Base-by-base conservation (phyloP, 2,888 invertebrate species). In the Quadroppia sp. region DNA sequence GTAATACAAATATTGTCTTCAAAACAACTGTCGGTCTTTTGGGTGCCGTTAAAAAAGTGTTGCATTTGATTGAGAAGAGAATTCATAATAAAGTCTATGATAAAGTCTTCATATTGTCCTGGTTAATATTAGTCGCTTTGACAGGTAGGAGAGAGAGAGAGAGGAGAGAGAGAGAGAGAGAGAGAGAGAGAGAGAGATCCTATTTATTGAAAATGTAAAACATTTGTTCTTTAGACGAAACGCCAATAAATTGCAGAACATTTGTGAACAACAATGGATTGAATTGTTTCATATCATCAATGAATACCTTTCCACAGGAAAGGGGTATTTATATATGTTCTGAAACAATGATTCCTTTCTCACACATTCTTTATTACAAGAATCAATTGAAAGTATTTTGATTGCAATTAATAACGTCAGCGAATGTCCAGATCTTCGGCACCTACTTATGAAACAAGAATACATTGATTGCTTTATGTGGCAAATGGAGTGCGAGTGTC, bases 61-160 rank as follows among this genome's bases (percentile, higher is more conserved):
- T 97, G 80, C 87, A 88, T 79, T 86, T 97, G 79, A 95, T 98
- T 76, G 87, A 88, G 73, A 89, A 91, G 80, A 88, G 94, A 71
- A 85, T 94, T 75, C 87, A 88, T 75, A 86, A 88, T 48, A 87
- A 87, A 74, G 84, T 90, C 53, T 95, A 94, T 81, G 97, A 98
- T 82, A 97, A 98, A 82, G 93, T 97, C 23, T 87, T 98, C 84
- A 96, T 97, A 84, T 94, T 95, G 20, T 94, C 96, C 3, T 98
- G 98, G 98, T 95, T 95, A 75, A 95, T 95, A n/a, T 91, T 98
- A 91, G 98, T 97, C 97, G 98, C 97, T 84, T 83, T 85, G 30
- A 85, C 85, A 20, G 74, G 74, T 76, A 71, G n/a, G n/a, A n/a
- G n/a, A n/a, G n/a, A n/a, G n/a, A n/a, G n/a, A n/a, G n/a, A n/a